Conservation (phyloP, 2,113 vertebrate genomes). For the Heterotilapia buettikoferi region DNA sequence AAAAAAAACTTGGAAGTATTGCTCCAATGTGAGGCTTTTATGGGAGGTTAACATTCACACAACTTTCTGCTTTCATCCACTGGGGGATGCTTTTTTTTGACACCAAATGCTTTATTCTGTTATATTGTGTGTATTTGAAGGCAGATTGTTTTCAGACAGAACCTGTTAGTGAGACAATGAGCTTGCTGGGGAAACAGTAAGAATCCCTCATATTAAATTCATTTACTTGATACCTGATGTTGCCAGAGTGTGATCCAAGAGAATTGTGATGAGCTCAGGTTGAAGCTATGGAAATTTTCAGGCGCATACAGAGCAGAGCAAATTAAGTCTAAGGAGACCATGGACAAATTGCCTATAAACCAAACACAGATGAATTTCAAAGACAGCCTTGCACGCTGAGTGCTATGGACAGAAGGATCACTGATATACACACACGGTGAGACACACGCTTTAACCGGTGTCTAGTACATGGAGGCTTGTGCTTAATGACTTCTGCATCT, state of each 20-base stretch:
- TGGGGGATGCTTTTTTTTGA: background rate
- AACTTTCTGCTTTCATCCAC: background rate
- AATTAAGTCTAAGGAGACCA: slow-evolving; percentile 53
- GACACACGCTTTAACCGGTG: background rate
- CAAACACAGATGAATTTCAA: slow-evolving; percentile 16
- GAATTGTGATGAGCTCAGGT: slow-evolving; percentile 32
- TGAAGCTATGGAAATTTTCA: slow-evolving; percentile 14
- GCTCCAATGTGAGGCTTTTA: background rate
- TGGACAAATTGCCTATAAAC: slow-evolving; percentile 28
- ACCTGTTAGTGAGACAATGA: slow-evolving; percentile 28
- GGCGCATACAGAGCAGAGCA: slow-evolving; percentile 4
- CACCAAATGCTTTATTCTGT: slow-evolving; percentile 2
- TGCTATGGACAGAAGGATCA: background rate
- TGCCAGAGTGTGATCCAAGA: slow-evolving; percentile 15
- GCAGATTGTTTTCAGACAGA: slow-evolving; percentile 3
- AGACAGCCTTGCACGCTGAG: background rate
- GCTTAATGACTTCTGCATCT: slow-evolving; percentile 13
- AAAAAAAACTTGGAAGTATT: background rate
- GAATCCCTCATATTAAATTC: slow-evolving; percentile 38
- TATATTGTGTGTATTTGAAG: slow-evolving; percentile 1
- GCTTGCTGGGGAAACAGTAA: slow-evolving; percentile 17
- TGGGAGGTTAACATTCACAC: background rate
- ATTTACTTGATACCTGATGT: slow-evolving; percentile 36
- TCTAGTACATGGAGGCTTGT: background rate
- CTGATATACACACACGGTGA: background rate